phyloP scores from a whole-genome alignment of 2,797 vertebrate species.

The Artibeus jamaicensis region DNA sequence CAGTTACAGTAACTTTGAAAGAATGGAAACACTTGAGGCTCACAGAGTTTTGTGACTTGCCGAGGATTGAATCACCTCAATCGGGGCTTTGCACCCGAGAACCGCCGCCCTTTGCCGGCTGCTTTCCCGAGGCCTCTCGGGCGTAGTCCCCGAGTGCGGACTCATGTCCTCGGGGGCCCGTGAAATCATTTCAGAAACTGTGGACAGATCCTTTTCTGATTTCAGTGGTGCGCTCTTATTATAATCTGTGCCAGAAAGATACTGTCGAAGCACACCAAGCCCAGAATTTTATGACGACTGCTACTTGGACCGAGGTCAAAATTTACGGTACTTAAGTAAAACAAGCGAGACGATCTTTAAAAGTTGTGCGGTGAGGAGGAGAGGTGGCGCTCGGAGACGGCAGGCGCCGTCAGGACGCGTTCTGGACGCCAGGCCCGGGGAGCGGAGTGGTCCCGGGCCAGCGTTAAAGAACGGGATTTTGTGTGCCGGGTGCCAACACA shows the following conservation, averaged over 20 bases:
- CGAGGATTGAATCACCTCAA: not conserved
- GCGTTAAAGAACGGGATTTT: not conserved
- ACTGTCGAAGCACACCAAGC: not conserved
- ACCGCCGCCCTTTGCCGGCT: not conserved
- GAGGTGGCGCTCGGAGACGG: not conserved
- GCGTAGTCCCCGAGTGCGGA: accelerated
- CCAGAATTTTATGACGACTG: not conserved
- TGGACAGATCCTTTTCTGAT: not conserved
- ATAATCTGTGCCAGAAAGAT: not conserved
- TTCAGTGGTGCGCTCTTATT: not conserved
- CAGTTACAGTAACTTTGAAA: not conserved
- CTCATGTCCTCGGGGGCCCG: not conserved
- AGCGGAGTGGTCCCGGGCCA: not conserved
- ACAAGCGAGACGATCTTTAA: not conserved
- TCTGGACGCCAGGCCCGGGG: not conserved
- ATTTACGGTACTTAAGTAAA: not conserved
- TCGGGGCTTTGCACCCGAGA: not conserved
- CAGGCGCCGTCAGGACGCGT: not conserved
- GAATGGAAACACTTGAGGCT: too few relatives aligned
- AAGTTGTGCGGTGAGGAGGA: not conserved
- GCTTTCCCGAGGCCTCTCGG: not conserved
- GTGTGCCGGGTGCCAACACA: accelerated
- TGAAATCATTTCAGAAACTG: not conserved
- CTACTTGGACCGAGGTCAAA: not conserved
- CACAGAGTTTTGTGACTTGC: too few relatives aligned